Evolutionary conservation across 2,113 vertebrate genomes (phyloP).

Genomic region (Ciconia stormi): DNA sequence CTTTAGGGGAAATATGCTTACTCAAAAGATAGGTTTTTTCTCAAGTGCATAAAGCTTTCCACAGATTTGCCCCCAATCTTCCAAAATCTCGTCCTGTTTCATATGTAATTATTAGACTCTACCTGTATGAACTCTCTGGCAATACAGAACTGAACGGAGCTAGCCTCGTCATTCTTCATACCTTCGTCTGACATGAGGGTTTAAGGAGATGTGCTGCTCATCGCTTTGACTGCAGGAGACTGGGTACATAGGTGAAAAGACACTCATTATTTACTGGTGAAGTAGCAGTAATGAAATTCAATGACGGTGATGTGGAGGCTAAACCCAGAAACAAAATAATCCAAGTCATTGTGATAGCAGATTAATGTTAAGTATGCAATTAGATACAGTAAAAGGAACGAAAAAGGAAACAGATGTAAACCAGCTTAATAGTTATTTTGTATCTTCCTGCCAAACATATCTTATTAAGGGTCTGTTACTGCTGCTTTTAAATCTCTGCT

Average conservation of each 20-base stretch:
- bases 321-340: constrained; percentile 3
- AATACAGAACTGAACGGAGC: background rate
- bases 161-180: background rate
- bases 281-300: background rate
- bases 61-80: background rate
- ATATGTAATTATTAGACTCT: background rate
- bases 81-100: background rate
- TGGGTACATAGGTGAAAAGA: background rate
- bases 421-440: background rate
- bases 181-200: background rate
- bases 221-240: background rate
- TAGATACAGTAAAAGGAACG: constrained; percentile 1
- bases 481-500: constrained; percentile 11
- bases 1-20: background rate
- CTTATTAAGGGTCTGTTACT: background rate
- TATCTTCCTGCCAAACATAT: background rate
- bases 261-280: background rate
- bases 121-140: background rate
- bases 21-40: background rate
- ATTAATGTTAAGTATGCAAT: background rate
- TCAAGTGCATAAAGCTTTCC: background rate
- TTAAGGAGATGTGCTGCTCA: background rate
- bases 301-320: background rate
- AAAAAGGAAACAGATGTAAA: constrained; percentile 31
- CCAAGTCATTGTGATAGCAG: background rate